Base-by-base conservation (phyloP, 2,888 invertebrate species). In the Drosophila mulleri region DNA sequence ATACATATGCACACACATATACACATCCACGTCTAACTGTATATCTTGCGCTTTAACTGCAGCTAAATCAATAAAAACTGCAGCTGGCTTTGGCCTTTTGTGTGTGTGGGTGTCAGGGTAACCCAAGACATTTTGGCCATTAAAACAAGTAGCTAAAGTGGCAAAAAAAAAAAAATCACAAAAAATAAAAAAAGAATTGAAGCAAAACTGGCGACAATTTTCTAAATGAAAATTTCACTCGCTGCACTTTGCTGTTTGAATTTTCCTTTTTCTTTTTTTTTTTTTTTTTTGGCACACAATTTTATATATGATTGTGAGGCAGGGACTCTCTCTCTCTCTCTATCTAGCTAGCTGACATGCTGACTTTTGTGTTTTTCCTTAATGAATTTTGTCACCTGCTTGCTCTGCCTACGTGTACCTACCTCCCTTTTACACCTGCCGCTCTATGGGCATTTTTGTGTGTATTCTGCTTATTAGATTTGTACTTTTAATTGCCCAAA, bases 31-130 rank as follows among this genome's bases (percentile, higher is more conserved):
- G 2, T 39, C 14, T 0, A 45, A 6, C 16, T 57, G 7, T 26
- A 18, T 5, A 23, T 37, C 6, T 7, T 12, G 35, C 16, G n/a
- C 52, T 5, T 48, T 41, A 39, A 48, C 29, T 67, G 62, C 86
- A 86, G 75, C 87, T 76, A 84, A 88, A 80, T 77, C 73, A 84
- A 80, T 77, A 89, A 84, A 75, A 72, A 9, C 57, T 79, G 67
- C 71, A 67, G n/a, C 37, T 63, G 59, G 26, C 53, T 59, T 66
- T 58, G 52, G 56, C 64, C 72, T 67, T 64, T 68, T 29, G 57
- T 18, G 48, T 18, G 48, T 26, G 54, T 3, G 68, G 23, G 64
- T 52, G 62, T 63, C 60, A 58, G 29, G 61, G 59, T 53, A 50
- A 70, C 47, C 63, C 54, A 52, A 1, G 12, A 14, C 8, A 16